Conservation (phyloP, 2,888 invertebrate genomes). For the Bellardia pandia region DNA sequence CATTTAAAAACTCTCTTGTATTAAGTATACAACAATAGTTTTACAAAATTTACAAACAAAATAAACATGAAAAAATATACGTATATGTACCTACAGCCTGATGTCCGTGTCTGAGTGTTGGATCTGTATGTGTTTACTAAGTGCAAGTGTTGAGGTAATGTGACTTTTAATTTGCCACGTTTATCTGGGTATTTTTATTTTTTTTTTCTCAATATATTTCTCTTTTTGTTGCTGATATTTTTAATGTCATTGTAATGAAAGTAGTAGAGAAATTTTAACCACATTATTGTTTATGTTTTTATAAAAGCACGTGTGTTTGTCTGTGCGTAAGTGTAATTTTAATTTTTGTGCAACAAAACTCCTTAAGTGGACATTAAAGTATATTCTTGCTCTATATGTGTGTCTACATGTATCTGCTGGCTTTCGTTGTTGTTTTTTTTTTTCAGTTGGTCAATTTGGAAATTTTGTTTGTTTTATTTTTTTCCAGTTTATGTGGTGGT, state of each 20-base stretch:
- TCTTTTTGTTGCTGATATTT: conserved; percentile 14
- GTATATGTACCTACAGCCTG: conserved; percentile 4
- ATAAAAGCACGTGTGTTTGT: background rate
- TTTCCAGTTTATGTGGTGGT: conserved; percentile 35
- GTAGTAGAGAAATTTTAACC: conserved; percentile 53
- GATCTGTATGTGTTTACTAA: conserved; percentile 32
- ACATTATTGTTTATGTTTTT: conserved; percentile 51
- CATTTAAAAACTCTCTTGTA: conserved; percentile 17
- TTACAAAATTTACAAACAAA: conserved; percentile 27
- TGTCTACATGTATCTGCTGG: conserved; percentile 30
- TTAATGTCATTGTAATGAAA: conserved; percentile 56
- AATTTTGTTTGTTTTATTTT: conserved; percentile 36
- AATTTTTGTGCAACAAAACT: conserved; percentile 51
- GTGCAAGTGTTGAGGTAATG: conserved; percentile 63
- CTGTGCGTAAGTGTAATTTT: conserved; percentile 27
- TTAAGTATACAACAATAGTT: conserved; percentile 39
- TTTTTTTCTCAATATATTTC: background rate
- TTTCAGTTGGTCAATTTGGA: conserved; percentile 44
- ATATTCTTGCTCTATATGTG: conserved; percentile 42
- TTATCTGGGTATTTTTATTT: conserved; percentile 36
- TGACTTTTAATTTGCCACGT: conserved; percentile 65
- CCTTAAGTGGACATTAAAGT: conserved; percentile 70
- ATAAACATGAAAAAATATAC: background rate
- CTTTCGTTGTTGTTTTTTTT: conserved; percentile 17
- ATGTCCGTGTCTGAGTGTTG: conserved; percentile 13